These are phyloP conservation scores for Pelecanus crispus DNA, from an alignment of 2,113 vertebrate genomes.

Conservation along the genomic window DNA sequence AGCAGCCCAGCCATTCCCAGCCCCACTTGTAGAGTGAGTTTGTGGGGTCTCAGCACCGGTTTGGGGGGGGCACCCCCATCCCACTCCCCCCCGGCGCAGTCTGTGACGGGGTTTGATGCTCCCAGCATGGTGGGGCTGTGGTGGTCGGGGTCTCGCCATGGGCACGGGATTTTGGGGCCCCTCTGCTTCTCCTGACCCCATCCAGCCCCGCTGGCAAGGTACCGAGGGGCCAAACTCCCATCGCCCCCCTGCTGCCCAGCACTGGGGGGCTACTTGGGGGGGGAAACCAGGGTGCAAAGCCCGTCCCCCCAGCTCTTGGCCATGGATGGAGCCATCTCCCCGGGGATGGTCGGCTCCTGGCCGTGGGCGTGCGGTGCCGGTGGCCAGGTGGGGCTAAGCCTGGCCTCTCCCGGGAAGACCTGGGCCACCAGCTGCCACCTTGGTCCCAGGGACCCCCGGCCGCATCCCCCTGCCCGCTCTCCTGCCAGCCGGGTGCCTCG, in stretches of 20 bases:
- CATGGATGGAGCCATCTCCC: fast-evolving
- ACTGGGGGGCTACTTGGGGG: fast-evolving
- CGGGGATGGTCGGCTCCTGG: background rate
- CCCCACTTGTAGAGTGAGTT: background rate
- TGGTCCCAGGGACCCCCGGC: background rate
- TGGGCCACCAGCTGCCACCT: background rate
- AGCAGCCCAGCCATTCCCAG: background rate
- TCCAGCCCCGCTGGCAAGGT: background rate
- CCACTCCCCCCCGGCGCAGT: fast-evolving
- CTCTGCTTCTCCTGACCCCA: background rate
- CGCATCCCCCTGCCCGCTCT: fast-evolving
- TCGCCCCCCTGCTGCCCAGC: fast-evolving
- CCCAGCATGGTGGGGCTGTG: background rate
- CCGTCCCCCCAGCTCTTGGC: background rate
- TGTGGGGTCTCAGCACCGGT: background rate
- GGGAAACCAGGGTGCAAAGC: background rate
- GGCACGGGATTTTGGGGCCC: fast-evolving
- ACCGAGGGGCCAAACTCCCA: background rate
- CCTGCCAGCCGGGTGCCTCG: fast-evolving
- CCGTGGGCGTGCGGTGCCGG: background rate
- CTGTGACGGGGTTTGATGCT: background rate
- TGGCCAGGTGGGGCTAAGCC: background rate
- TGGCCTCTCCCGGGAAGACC: background rate
- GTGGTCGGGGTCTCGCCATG: fast-evolving
- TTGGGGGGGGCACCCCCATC: fast-evolving